Evolutionary conservation across 2,888 invertebrate species (phyloP), one percentile per base, ranked within the genome.

Genomic region (Ferdinandea cuprea): DNA sequence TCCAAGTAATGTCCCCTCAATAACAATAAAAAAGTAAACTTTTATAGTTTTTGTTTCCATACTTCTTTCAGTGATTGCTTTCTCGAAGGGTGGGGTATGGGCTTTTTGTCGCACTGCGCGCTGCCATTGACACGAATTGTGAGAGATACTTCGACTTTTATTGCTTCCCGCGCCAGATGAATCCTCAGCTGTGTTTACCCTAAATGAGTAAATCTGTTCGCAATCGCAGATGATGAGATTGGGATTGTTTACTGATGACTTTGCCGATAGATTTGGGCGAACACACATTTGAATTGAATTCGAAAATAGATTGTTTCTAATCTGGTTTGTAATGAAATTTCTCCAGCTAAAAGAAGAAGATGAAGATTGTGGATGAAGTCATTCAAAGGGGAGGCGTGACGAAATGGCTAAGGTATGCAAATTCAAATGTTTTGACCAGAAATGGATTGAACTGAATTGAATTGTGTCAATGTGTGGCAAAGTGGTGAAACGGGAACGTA

Each of bases 81-180:
- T 17, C 25, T 21, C 17, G 37, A 25, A 17, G 17, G 42, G 9
- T 28, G 35, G 7, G 4, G 30, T 50, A 28, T 5, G 25, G 21
- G 7, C 3, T 35, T 19, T 54, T 9, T 35, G 25, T 40, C 17
- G 44, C 44, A 13, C 15, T 30, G 42, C 21, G 50, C 59, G 48
- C 61, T 72, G 72, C 44, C 73, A 74, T 74, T 74, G 74, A 74
- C 66, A 74, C 65, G 50, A 66, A 74, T 66, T 74, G 65, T 74
- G 74, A 66, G 65, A 74, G 46, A 42, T 37, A 66, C 56, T 58
- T 40, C 15, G n/a, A 66, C 30, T 65, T 73, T 63, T 54, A 66
- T 74, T 44, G 48, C 17, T 19, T 50, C 15, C 19, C 11, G 37
- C 73, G 15, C 65, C 32, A 21, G 40, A 30, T 30, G 42, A 54